Base-by-base conservation (phyloP, 92 coral and sea anemone genomes). In the Zoanthus gigantus region DNA sequence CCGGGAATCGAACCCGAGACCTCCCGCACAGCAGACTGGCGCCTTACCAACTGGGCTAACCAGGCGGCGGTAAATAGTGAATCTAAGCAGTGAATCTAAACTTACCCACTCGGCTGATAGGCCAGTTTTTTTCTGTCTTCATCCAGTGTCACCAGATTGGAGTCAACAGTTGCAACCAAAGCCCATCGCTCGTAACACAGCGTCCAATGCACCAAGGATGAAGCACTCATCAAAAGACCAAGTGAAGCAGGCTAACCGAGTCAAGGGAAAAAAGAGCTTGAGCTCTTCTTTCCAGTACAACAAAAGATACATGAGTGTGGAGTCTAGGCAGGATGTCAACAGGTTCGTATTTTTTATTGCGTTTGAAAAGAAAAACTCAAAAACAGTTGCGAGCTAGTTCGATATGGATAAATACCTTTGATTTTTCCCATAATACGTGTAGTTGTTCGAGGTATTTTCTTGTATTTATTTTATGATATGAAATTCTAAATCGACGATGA, bases 161-260 rank as follows among this genome's bases (percentile, higher is more conserved):
- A 81, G 60, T 67, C 85, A 81, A 17, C 75, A 65, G 71, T 17
- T 16, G 30, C 69, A 83, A 74, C 72, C 79, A 37, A 79, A 42
- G 28, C 82, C 82, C 28, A 66, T 77, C 50, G 34, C 76, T 79
- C 88, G 93, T 37, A 61, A 81, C 67, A 76, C 72, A 68, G 48
- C 92, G 5, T 72, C 83, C 75, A 79, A 82, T 71, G 71, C 94
- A 54, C 86, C 98, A 15, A 92, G 90, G 78, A 95, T 97, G 94
- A 97, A 97, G 79, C 99, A 97, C 88, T 93, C 99, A 9, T 97
- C 99, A 0, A 97, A 95, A 72, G 99, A 97, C 34, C 98, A 96
- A 48, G 97, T 94, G 83, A 97, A 95, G 71, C 98, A 95, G 87
- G 92, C 95, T 11, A 89, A 90, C 86, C 96, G 94, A 88, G 78